These are phyloP conservation scores for Calyptomena viridis DNA, from an alignment of 2,113 vertebrate genomes.

Conservation along the genomic window DNA sequence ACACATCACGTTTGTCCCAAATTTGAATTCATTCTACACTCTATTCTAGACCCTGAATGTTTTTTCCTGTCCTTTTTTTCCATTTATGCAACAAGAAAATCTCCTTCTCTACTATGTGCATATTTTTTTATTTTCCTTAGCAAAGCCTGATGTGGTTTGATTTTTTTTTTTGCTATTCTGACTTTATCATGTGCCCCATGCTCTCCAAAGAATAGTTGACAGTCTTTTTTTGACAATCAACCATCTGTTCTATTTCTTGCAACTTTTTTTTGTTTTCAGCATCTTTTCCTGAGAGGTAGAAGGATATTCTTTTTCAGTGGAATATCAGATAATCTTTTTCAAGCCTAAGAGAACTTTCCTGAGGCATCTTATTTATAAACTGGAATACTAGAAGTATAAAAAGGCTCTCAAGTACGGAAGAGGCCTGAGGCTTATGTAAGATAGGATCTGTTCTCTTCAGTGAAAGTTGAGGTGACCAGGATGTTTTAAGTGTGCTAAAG, in stretches of 20 bases:
- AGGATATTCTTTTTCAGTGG: background rate
- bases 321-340: conserved; percentile 8
- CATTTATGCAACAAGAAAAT: background rate
- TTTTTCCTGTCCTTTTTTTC: background rate
- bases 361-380: background rate
- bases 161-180: conserved; percentile 14
- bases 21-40: background rate
- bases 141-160: background rate
- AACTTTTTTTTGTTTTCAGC: conserved; percentile 16
- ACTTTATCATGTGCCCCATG: background rate
- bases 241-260: conserved; percentile 5
- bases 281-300: background rate
- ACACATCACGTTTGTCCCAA: background rate
- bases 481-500: background rate
- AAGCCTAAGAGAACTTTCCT: background rate
- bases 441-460: background rate
- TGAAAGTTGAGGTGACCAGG: background rate
- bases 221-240: conserved; percentile 1
- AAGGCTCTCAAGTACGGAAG: background rate
- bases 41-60: background rate
- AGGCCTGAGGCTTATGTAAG: background rate
- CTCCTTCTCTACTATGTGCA: background rate
- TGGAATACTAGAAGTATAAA: background rate
- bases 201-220: background rate
- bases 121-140: background rate